Conservation (phyloP, 2,113 vertebrate genomes). For the Corythornis cristatus region DNA sequence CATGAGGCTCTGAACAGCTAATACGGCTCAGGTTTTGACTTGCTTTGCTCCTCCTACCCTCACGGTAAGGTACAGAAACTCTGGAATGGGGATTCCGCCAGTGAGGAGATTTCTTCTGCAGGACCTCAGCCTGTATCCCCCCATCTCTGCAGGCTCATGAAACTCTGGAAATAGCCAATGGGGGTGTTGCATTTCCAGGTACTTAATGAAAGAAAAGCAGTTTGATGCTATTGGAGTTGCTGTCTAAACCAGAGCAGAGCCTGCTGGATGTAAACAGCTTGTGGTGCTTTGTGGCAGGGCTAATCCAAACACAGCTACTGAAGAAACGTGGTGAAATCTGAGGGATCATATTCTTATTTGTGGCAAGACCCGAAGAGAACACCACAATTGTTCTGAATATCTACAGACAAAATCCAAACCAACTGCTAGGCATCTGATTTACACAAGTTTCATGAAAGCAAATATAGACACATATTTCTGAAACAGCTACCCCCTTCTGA, state of each 20-base stretch:
- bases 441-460: not conserved
- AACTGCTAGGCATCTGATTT: not conserved
- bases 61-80: not conserved
- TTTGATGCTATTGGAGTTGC: not conserved
- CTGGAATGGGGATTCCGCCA: fast-evolving
- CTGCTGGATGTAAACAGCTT: not conserved
- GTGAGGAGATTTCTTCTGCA: not conserved
- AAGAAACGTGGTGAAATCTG: not conserved
- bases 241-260: not conserved
- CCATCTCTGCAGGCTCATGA: not conserved
- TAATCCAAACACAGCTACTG: not conserved
- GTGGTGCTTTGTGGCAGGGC: not conserved
- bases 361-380: not conserved
- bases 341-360: not conserved
- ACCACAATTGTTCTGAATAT: not conserved
- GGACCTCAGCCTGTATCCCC: not conserved
- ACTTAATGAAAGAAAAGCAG: not conserved
- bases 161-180: not conserved
- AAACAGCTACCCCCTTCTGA: not conserved
- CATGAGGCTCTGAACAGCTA: not conserved
- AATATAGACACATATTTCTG: not conserved
- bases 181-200: not conserved
- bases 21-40: not conserved
- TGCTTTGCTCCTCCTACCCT: not conserved
- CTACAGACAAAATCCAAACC: not conserved